phyloP scores from a whole-genome alignment of 1,140 invertebrate genomes.

The Leptopilina boulardi region DNA sequence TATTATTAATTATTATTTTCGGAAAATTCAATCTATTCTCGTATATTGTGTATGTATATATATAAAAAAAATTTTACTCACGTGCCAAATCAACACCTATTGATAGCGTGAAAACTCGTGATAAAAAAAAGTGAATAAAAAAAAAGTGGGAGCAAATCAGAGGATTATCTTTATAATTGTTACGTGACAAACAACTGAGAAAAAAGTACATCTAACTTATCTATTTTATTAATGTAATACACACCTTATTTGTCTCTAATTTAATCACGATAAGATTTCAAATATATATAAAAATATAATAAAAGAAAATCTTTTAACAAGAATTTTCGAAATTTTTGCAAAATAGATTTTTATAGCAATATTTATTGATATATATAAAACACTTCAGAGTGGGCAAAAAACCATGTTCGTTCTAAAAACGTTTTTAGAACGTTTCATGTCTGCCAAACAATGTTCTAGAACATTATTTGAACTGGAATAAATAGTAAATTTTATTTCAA shows the following conservation, averaged over 20 bases:
- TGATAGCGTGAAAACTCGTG: neutral
- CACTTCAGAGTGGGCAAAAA: no score
- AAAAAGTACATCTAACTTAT: neutral
- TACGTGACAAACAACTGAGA: neutral
- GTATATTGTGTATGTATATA: no score
- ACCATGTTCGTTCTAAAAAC: no score
- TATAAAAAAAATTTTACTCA: neutral
- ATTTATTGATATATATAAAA: no score
- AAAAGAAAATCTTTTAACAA: neutral
- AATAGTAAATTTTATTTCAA: no score
- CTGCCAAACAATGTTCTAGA: no score
- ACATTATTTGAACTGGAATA: no score
- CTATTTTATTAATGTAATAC: neutral
- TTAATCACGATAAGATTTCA: neutral
- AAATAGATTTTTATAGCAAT: no score
- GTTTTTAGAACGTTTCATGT: no score
- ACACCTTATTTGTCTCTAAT: slow-evolving; percentile 1
- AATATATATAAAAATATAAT: neutral
- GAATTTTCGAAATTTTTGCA: no score
- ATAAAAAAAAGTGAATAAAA: no score
- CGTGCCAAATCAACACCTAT: neutral
- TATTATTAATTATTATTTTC: neutral
- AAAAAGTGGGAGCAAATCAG: slow-evolving; percentile 20
- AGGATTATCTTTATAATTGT: slow-evolving; percentile 32
- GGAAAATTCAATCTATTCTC: slow-evolving; percentile 5